Evolutionary conservation across 2,888 invertebrate genomes (phyloP).

Genomic region (Gymnocheta viridis): DNA sequence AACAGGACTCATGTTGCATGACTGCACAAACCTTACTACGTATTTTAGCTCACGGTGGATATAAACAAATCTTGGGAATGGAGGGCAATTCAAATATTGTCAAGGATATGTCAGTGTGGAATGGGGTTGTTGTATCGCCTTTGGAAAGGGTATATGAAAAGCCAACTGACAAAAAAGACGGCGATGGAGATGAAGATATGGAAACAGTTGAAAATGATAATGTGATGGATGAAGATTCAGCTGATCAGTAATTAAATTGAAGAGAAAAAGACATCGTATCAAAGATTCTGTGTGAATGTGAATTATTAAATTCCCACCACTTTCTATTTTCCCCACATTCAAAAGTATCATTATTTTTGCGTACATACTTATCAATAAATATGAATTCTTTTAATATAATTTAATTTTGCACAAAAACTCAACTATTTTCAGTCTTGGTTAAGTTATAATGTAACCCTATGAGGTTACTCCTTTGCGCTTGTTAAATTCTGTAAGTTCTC

Average conservation of each 20-base stretch:
- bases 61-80: conserved; percentile 91
- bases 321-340: neutral
- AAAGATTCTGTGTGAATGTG: neutral
- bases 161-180: conserved; percentile 87
- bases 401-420: too few species aligned
- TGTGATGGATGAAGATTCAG: conserved; percentile 79
- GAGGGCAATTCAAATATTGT: conserved; percentile 84
- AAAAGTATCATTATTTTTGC: neutral
- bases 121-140: conserved; percentile 97
- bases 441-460: too few species aligned
- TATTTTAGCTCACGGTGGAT: conserved; percentile 96
- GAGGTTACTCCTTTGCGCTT: too few species aligned
- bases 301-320: neutral
- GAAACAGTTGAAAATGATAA: conserved; percentile 84
- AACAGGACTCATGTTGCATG: conserved; percentile 95
- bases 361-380: neutral
- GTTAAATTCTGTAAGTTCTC: too few species aligned
- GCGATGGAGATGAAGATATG: conserved; percentile 86
- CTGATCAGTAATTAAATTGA: conserved; percentile 72
- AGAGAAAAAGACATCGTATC: too few species aligned
- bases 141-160: conserved; percentile 96
- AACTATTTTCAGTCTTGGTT: too few species aligned
- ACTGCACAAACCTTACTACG: conserved; percentile 94
- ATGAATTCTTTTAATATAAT: too few species aligned
- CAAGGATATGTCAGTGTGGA: conserved; percentile 97